A percentile compares a stretch with the other conserved stretches of the same genome.
Evolutionary conservation across 2,113 vertebrate species (phyloP).

Genomic region (Galbula dea): DNA sequence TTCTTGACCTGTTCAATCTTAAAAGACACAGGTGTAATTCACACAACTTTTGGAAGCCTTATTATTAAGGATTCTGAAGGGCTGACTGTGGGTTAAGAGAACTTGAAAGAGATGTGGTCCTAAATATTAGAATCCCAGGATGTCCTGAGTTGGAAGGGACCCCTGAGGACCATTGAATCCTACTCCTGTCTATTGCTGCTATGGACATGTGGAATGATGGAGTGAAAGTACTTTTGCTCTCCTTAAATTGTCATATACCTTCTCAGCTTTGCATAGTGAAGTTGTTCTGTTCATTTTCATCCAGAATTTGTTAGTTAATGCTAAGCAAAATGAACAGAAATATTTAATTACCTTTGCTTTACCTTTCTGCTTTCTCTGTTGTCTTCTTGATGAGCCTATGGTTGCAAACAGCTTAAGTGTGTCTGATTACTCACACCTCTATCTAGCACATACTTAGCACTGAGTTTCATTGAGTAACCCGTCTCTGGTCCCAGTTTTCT

Average conservation of each 20-base stretch:
- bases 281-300: neutral
- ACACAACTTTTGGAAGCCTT: rapidly evolving
- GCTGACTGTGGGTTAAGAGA: neutral
- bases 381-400: neutral
- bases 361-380: neutral
- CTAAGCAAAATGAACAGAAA: neutral
- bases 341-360: neutral
- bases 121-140: no score
- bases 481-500: neutral
- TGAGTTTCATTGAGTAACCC: neutral
- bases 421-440: neutral
- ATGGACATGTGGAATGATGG: rapidly evolving
- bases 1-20: neutral
- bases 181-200: neutral
- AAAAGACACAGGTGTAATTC: neutral
- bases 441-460: rapidly evolving
- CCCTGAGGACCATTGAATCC: no score
- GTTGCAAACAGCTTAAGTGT: neutral
- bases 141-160: no score
- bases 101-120: neutral
- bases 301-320: neutral
- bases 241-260: rapidly evolving
- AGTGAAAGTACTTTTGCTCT: neutral
- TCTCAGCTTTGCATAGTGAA: no score
- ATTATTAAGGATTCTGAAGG: neutral